Percentiles rank a stretch among this genome's conserved stretches.
These are phyloP conservation scores for Calephelis perditalis DNA, from an alignment of 2,888 invertebrate species.

Conservation along the genomic window DNA sequence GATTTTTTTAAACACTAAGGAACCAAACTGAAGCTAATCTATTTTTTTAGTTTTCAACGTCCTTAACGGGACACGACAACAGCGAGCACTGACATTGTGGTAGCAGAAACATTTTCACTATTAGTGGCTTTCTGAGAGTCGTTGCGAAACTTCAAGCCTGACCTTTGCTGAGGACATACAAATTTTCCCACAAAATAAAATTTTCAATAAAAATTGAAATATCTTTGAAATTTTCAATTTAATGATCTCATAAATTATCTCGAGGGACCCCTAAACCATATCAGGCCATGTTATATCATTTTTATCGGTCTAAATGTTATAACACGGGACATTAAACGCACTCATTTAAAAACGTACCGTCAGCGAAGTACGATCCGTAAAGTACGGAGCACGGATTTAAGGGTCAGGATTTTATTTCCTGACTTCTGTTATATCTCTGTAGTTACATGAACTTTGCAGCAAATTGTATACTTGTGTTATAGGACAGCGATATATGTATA, in stretches of 20 bases:
- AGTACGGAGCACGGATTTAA: not conserved
- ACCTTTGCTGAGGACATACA: too few species aligned
- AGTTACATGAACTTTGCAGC: too few species aligned
- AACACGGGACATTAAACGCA: constrained; percentile 7
- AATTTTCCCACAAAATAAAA: not conserved
- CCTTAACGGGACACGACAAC: too few species aligned
- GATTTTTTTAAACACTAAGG: too few species aligned
- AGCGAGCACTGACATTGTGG: too few species aligned
- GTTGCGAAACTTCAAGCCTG: too few species aligned
- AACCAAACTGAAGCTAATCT: too few species aligned
- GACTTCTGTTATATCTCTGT: not conserved
- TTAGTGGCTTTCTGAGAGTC: too few species aligned
- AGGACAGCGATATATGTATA: too few species aligned
- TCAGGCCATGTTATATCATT: constrained; percentile 18
- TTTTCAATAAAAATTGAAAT: not conserved
- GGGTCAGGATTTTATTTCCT: constrained; percentile 1
- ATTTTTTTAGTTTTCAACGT: too few species aligned
- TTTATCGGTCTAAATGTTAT: constrained; percentile 15
- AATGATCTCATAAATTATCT: constrained; percentile 8
- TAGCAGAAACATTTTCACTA: too few species aligned
- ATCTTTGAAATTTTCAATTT: constrained; percentile 10
- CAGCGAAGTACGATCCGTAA: constrained; percentile 2
- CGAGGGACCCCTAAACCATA: constrained; percentile 5
- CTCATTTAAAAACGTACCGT: constrained; percentile 6
- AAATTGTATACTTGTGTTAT: too few species aligned